phyloP scores from a whole-genome alignment of 2,888 invertebrate genomes.

The Acanthosepion esculentum region DNA sequence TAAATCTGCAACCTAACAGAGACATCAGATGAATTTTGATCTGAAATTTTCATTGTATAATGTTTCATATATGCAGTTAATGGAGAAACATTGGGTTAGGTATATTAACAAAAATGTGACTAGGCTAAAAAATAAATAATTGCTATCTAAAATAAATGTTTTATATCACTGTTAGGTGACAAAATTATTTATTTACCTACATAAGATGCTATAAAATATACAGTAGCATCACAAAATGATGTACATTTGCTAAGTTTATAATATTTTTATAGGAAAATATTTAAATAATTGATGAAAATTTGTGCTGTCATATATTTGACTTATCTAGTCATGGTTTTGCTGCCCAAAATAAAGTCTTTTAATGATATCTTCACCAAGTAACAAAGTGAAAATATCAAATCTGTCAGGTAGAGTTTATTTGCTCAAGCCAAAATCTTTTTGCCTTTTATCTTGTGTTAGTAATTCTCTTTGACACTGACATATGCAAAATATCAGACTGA shows the following conservation, averaged over 20 bases:
- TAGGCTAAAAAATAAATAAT: no score
- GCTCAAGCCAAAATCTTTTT: background rate
- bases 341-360: background rate
- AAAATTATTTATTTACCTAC: no score
- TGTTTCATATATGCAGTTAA: no score
- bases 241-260: background rate
- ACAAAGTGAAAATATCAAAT: background rate
- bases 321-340: background rate
- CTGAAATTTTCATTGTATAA: no score
- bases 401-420: constrained; percentile 33
- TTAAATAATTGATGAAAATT: background rate
- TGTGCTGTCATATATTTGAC: background rate
- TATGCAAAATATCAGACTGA: constrained; percentile 4
- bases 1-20: no score
- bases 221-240: background rate
- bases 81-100: no score
- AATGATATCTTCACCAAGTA: background rate
- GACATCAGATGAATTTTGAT: no score
- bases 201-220: no score
- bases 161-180: no score
- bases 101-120: no score
- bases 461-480: constrained; percentile 33
- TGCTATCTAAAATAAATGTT: no score
- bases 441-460: background rate
- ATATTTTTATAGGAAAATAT: background rate